These are phyloP conservation scores for Cephalopholis sonnerati DNA, from an alignment of 2,113 vertebrate species.

Conservation along the genomic window DNA sequence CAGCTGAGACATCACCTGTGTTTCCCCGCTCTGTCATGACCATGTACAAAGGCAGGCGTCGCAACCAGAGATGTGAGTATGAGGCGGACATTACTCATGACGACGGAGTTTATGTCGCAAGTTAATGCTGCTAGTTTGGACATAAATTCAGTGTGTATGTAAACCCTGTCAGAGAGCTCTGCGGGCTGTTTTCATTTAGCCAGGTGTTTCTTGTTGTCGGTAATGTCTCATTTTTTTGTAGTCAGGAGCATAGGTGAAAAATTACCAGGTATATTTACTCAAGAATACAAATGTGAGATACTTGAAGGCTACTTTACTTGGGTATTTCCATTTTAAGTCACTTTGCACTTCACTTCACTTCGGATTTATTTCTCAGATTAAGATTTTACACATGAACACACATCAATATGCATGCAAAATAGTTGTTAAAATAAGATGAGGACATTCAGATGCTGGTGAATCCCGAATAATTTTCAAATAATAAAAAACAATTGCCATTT, in stretches of 20 bases:
- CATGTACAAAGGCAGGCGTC: constrained; percentile 95
- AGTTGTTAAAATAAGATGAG: neutral
- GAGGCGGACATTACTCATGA: neutral
- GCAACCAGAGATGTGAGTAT: constrained; percentile 97
- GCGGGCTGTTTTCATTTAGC: neutral
- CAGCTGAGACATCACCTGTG: neutral
- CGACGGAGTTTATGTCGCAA: neutral
- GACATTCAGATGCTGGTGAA: neutral
- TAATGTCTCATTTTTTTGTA: neutral
- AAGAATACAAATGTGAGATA: neutral
- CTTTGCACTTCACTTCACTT: too few relatives aligned
- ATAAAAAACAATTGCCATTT: neutral
- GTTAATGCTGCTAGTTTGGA: neutral
- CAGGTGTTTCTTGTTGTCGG: neutral
- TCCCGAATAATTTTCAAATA: neutral
- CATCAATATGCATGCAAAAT: neutral
- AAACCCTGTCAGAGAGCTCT: too few relatives aligned
- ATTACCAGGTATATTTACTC: too few relatives aligned
- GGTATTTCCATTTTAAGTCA: too few relatives aligned
- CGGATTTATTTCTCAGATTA: neutral
- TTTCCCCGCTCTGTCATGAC: constrained; percentile 81
- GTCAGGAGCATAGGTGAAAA: neutral
- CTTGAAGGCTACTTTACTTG: neutral
- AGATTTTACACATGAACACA: neutral
- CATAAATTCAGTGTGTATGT: neutral